Percentiles rank a stretch among this genome's conserved stretches.
These are phyloP conservation scores for Gastrophryne carolinensis DNA, from an alignment of 2,797 vertebrate species.

Conservation along the genomic window DNA sequence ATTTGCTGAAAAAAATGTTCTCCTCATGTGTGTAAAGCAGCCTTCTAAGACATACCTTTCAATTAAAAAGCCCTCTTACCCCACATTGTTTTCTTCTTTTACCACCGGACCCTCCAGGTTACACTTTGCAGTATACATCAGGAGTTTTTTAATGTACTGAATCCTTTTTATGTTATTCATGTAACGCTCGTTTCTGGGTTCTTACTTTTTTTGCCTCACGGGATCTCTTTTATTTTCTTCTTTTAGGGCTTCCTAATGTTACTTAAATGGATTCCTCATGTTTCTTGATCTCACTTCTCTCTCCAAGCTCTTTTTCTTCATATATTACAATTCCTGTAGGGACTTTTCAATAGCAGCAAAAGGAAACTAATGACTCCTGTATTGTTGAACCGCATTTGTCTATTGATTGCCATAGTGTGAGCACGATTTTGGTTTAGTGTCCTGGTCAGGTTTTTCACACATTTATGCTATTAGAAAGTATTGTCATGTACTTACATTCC, in stretches of 20 bases:
- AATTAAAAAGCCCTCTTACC: no score
- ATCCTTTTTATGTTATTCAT: conserved; percentile 38
- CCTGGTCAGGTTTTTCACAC: background rate
- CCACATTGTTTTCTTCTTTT: no score
- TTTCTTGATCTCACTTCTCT: conserved; percentile 47
- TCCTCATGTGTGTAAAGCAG: no score
- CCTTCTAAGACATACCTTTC: no score
- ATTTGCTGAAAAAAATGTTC: no score
- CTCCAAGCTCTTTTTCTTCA: conserved; percentile 23
- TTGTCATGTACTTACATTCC: background rate
- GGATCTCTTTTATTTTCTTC: conserved; percentile 15
- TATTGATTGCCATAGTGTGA: conserved; percentile 4
- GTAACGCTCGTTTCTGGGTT: conserved; percentile 38
- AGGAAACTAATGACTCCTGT: conserved; percentile 38
- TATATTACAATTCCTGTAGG: conserved; percentile 37
- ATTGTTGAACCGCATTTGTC: conserved; percentile 10
- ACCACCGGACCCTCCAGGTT: conserved; percentile 28
- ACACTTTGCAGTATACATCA: conserved; percentile 18
- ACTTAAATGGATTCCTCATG: conserved; percentile 50
- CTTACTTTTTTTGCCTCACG: conserved; percentile 37
- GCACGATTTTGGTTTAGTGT: conserved; percentile 1
- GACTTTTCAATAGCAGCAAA: conserved; percentile 36
- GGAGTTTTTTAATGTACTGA: conserved; percentile 38
- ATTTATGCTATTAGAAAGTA: background rate
- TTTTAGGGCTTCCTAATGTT: conserved; percentile 51